Base-by-base conservation (phyloP, 2,888 invertebrate genomes). In the Resseliella maxima region DNA sequence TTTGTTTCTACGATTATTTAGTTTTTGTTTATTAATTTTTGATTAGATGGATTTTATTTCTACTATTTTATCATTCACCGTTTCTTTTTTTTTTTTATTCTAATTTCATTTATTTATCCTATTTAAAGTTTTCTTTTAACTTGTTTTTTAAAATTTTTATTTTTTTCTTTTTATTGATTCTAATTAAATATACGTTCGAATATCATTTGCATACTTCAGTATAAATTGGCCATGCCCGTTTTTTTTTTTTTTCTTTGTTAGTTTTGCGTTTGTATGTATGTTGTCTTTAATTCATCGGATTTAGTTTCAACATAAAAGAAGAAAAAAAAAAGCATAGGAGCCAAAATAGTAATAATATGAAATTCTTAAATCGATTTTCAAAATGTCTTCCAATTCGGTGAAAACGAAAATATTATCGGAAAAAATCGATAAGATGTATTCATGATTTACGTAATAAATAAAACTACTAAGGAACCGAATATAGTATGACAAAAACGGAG, bases 361-460 rank as follows among this genome's bases (percentile, higher is more conserved):
- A 83, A 83, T 72, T 83, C 38, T 83, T 38, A 10, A 83, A 83
- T 83, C 83, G 83, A 38, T 83, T 83, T 85, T 85, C 85, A 41
- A 85, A 46, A 85, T 85, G 41, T 45, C 83, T 83, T 83, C 83
- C 83, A 38, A 83, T 83, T n/a, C 72, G 72, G 2, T 72, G 72
- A 35, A 72, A 72, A 31, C 72, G 10, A 72, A 27, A 72, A 72
- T 15, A 15, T 31, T 72, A 72, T 72, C 72, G 72, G 72, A 85
- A 45, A 85, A 85, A 85, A 85, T 83, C 83, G 83, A 83, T 85
- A 85, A 81, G 46, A 46, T 45, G 38, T 85, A 85, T 45, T n/a
- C 46, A 85, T 46, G 85, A 24, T 46, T 85, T 85, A 46, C 45
- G 83, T 83, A 83, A 83, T 83, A 38, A 83, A 83, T 38, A 38